Evolutionary conservation across 2,888 invertebrate species (phyloP).

Genomic region (Malacosoma neustria): DNA sequence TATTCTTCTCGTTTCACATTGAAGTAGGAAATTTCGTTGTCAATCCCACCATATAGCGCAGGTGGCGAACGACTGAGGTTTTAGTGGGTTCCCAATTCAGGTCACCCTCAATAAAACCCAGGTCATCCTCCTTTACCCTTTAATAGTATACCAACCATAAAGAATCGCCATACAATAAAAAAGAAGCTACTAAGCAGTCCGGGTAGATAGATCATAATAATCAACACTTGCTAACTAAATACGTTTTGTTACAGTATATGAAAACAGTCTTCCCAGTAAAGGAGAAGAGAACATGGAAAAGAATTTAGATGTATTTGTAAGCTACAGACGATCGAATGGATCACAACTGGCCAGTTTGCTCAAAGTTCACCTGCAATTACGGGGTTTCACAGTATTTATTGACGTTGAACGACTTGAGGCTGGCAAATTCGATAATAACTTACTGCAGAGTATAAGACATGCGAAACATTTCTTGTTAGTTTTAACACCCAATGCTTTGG

Average conservation of each 20-base stretch:
- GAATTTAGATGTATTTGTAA: constrained; percentile 97
- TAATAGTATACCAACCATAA: too few species aligned
- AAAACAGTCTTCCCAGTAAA: constrained; percentile 78
- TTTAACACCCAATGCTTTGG: constrained; percentile 94
- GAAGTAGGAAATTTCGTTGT: too few species aligned
- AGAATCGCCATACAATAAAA: too few species aligned
- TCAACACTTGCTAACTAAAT: too few species aligned
- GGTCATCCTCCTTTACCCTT: too few species aligned
- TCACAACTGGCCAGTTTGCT: constrained; percentile 96
- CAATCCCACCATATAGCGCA: too few species aligned
- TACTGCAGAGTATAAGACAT: constrained; percentile 96
- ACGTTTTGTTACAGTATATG: constrained; percentile 70
- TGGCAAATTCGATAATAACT: constrained; percentile 98
- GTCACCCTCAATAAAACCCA: too few species aligned
- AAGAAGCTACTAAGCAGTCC: too few species aligned
- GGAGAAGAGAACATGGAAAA: constrained; percentile 89
- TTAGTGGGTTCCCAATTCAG: too few species aligned
- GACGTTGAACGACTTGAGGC: constrained; percentile 98
- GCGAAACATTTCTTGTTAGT: constrained; percentile 98
- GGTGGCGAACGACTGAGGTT: too few species aligned
- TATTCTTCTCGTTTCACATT: too few species aligned
- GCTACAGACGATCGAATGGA: constrained; percentile 97
- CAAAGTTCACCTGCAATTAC: constrained; percentile 96
- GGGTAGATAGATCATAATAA: too few species aligned
- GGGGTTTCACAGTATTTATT: constrained; percentile 97